phyloP scores from a whole-genome alignment of 2,797 vertebrate species.

The Sarcophilus harrisii region DNA sequence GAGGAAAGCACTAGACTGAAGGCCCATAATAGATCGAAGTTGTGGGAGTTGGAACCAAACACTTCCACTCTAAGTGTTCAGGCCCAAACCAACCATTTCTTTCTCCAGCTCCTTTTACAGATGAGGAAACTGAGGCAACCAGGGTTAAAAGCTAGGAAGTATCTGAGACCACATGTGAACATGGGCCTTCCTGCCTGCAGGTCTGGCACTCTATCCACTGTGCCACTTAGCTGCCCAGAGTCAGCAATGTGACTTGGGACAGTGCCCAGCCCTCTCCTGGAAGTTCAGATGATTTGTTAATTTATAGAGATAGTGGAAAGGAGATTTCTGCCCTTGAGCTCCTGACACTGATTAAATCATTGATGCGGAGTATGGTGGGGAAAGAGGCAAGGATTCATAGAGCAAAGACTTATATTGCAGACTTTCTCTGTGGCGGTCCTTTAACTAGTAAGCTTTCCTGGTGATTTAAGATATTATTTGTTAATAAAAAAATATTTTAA shows the following conservation, averaged over 20 bases:
- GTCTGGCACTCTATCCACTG: not conserved
- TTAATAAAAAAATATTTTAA: not conserved
- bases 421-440: not conserved
- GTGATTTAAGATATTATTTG: not conserved
- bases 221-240: not conserved
- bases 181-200: not conserved
- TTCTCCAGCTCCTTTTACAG: not conserved
- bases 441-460: not conserved
- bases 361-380: not conserved
- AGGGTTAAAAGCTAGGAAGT: not conserved
- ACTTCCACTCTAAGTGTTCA: no score
- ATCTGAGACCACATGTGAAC: not conserved
- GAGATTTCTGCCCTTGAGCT: not conserved
- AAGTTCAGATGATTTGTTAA: not conserved
- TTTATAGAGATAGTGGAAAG: not conserved
- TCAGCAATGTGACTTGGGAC: not conserved
- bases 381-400: not conserved
- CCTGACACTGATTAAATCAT: not conserved
- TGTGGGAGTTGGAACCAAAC: no score
- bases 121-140: not conserved
- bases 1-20: no score
- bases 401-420: not conserved
- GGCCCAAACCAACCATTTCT: not conserved
- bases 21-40: no score
- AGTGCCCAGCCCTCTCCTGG: not conserved